These are phyloP conservation scores for Cyphomyrus discorhynchus DNA, from an alignment of 2,113 vertebrate species.

Conservation along the genomic window DNA sequence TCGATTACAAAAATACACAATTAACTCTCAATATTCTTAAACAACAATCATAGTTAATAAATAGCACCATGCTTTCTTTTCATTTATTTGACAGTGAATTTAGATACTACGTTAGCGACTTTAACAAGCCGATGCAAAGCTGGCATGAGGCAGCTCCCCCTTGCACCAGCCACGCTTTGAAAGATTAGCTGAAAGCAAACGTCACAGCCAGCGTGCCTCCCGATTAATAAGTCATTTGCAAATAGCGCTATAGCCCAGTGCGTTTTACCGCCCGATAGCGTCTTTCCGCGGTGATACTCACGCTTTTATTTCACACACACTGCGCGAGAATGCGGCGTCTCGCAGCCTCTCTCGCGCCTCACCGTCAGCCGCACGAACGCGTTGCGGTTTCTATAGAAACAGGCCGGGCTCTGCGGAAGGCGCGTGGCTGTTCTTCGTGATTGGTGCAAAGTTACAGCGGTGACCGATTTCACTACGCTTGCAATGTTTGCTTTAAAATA, in stretches of 20 bases:
- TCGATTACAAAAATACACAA: not conserved
- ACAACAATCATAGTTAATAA: not conserved
- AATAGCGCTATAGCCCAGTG: not conserved
- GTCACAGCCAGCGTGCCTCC: not conserved
- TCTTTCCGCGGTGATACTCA: not conserved
- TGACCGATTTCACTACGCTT: not conserved
- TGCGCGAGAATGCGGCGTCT: not conserved
- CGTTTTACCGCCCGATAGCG: not conserved
- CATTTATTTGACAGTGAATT: not conserved
- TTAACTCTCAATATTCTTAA: not conserved
- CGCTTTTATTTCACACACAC: not conserved
- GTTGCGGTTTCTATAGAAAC: slow-evolving; percentile 34
- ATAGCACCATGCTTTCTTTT: not conserved
- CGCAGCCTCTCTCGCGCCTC: not conserved
- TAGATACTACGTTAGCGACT: not conserved
- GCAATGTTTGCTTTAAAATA: not conserved
- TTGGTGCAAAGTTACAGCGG: slow-evolving; percentile 13
- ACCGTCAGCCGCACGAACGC: slow-evolving; percentile 16
- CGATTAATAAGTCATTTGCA: not conserved
- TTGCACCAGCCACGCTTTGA: not conserved
- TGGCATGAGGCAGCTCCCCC: not conserved
- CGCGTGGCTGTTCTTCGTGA: slow-evolving; percentile 16
- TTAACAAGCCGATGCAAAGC: not conserved
- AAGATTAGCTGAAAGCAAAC: not conserved
- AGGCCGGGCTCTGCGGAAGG: not conserved